Base-by-base conservation (phyloP, 1,140 invertebrate species). In the Bombus superbus region DNA sequence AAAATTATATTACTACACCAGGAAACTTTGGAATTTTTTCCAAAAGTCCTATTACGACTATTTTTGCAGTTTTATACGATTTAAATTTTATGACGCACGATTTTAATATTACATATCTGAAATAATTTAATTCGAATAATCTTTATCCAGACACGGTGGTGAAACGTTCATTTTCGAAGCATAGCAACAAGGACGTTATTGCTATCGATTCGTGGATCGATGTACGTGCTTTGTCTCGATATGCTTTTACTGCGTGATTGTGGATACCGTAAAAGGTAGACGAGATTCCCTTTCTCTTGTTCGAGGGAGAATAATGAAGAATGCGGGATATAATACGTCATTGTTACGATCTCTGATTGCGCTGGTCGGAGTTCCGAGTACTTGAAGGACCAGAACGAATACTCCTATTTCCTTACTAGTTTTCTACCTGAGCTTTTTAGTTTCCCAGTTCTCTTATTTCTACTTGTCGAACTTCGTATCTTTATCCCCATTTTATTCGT, bases 261-360 rank as follows among this genome's bases (percentile, higher is more conserved):
- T 44, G 40, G 40, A 74, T 82, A 35, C 53, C 22, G 71, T 59
- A 62, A 73, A 57, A 81, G 38, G 62, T 69, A 71, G 42, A 69
- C 38, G 74, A 66, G 71, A 62, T 47, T 32, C 11, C 8, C 42
- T 76, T 66, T 28, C 57, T 75, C 81, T 22, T 53, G 25, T 38
- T 83, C 42, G 15, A 53, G 25, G 18, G 42, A 83, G 72, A 83
- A 64, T 83, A 75, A 76, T 66, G 81, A 76, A 59, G 25, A 83
- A 66, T 73, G 35, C 40, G 40, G 57, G 40, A 42, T 42, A 66
- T 74, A 83, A 76, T 76, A 25, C 73, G 74, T 66, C 81, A 64
- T 75, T 83, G 72, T 76, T 75, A 35, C 81, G 59, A 76, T 76
- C 80, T 73, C 22, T 28, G 59, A 66, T 73, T 76, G 72, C 57